Base-by-base conservation (phyloP, 2,888 invertebrate species). In the Augochlorella aurata region DNA sequence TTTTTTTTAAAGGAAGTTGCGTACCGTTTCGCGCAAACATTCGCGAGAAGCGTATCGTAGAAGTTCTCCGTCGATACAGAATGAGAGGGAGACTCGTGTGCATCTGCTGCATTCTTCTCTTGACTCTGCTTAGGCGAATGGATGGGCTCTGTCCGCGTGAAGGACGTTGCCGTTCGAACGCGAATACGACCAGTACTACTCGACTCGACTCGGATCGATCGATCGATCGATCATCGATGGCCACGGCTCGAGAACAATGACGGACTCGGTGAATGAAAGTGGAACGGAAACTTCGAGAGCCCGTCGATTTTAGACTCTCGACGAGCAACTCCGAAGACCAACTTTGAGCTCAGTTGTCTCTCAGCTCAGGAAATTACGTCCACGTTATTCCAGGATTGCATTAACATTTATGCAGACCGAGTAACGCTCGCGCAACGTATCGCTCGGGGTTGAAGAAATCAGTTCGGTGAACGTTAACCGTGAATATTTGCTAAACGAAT, bases 181-280 rank as follows among this genome's bases (percentile, higher is more conserved):
- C 29, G 29, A 29, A 29, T 29, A 29, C 54, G 12, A 45, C 24
- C 44, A 44, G 44, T 18, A 12, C 18, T 16, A 52, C 50, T 74
- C 65, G 18, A 8, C n/a, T 21, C n/a, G 54, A 14, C n/a, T 29
- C 29, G 29, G 29, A 29, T 29, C 29, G 29, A 29, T 29, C 29
- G 29, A 38, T 14, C 52, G 29, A 72, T 69, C 75, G 75, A 69
- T 75, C 70, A 44, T 75, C 75, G 61, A 61, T 69, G 21, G 58
- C 69, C 21, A n/a, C 18, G 44, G 14, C 24, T 68, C 47, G 58
- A 8, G 49, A 69, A 75, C 69, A 69, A 63, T 50, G 21, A 16
- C 47, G 24, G 45, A n/a, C 18, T 58, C 14, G 14, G 24, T 47
- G 54, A 66, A 68, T 47, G 75, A 69, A 61, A 61, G 61, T 75